Conservation (phyloP, 35 echinoderm and acorn worm genomes). For the Holothuria glaberrima region DNA sequence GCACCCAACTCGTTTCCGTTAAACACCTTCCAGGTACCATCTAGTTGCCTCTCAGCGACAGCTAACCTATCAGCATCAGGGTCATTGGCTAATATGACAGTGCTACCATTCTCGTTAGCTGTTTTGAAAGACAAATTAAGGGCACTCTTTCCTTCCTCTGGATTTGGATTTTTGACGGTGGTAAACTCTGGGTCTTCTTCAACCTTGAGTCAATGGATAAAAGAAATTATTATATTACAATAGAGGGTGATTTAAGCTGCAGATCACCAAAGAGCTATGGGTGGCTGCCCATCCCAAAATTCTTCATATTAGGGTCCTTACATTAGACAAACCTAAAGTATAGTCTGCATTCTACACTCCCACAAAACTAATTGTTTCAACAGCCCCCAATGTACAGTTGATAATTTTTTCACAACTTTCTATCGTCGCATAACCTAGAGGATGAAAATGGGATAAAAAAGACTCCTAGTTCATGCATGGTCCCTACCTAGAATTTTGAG, state of each 20-base stretch:
- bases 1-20: conserved; percentile 95
- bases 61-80: conserved; percentile 94
- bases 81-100: conserved; percentile 90
- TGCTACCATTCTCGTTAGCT: conserved; percentile 80
- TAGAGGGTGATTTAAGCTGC: neutral
- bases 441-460: too few species aligned
- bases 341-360: too few species aligned
- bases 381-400: too few species aligned
- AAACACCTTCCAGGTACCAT: conserved; percentile 87
- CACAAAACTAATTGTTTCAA: too few species aligned
- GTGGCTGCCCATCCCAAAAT: too few species aligned
- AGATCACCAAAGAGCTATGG: too few species aligned
- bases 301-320: too few species aligned
- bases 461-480: too few species aligned
- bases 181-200: conserved; percentile 92
- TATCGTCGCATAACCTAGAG: too few species aligned
- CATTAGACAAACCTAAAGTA: too few species aligned
- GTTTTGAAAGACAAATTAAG: conserved; percentile 86
- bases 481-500: too few species aligned
- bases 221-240: neutral
- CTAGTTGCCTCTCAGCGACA: conserved; percentile 78
- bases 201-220: conserved; percentile 34
- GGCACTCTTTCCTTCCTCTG: conserved; percentile 96
- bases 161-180: conserved; percentile 96
- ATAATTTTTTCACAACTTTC: too few species aligned